These are phyloP conservation scores for Agriotes lineatus DNA, from an alignment of 2,888 invertebrate genomes.

Conservation along the genomic window DNA sequence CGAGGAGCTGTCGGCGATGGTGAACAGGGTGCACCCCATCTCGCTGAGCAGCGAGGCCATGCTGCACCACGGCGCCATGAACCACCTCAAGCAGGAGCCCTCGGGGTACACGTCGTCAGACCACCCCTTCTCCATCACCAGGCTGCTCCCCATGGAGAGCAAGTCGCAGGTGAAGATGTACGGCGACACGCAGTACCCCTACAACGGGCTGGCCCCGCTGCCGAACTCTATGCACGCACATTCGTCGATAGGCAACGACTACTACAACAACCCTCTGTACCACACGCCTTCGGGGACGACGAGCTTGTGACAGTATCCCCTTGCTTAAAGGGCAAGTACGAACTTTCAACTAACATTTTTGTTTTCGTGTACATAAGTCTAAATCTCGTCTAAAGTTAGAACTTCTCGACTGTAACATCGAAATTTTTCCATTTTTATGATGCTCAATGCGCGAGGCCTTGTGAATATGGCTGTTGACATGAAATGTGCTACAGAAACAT, in stretches of 20 bases:
- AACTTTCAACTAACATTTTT: slow-evolving; percentile 14
- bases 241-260: slow-evolving; percentile 73
- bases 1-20: slow-evolving; percentile 73
- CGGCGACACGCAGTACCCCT: slow-evolving; percentile 79
- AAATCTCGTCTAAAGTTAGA: slow-evolving; percentile 25
- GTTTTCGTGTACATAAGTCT: slow-evolving; percentile 22
- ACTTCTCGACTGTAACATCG: slow-evolving; percentile 30
- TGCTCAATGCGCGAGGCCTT: too few species aligned
- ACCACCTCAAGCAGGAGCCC: slow-evolving; percentile 76
- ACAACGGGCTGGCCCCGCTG: slow-evolving; percentile 73
- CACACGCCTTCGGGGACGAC: slow-evolving; percentile 78
- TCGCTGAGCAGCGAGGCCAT: slow-evolving; percentile 64
- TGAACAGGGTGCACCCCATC: slow-evolving; percentile 73
- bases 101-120: slow-evolving; percentile 80
- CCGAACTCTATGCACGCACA: slow-evolving; percentile 72
- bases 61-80: slow-evolving; percentile 68
- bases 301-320: slow-evolving; percentile 93
- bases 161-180: slow-evolving; percentile 95
- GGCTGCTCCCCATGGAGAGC: slow-evolving; percentile 88
- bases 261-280: slow-evolving; percentile 89
- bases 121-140: slow-evolving; percentile 95
- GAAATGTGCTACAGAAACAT: too few species aligned
- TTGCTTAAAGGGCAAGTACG: slow-evolving; percentile 73
- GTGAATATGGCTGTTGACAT: too few species aligned
- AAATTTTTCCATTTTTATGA: slow-evolving; percentile 27